A percentile compares a stretch with the other conserved stretches of the same genome.
phyloP scores from a whole-genome alignment of 2,888 invertebrate species.

The Acanthococcus lagerstroemiae region DNA sequence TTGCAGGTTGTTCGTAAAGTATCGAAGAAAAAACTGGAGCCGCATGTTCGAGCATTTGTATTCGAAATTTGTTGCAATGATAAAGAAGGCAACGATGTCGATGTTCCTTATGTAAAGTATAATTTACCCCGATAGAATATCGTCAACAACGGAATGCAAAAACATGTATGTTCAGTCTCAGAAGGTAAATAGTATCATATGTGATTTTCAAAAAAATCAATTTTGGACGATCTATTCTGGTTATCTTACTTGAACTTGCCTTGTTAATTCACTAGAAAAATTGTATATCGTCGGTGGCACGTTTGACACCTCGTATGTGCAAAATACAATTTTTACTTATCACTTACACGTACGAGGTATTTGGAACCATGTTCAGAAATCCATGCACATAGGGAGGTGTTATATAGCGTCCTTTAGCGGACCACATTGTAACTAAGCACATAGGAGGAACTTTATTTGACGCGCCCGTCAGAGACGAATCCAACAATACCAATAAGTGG shows the following conservation, averaged over 20 bases:
- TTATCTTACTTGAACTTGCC: neutral
- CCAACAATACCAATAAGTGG: no score
- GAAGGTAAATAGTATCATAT: neutral
- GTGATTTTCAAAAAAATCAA: neutral
- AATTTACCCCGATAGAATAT: no score
- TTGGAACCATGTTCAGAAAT: no score
- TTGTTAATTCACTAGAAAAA: neutral
- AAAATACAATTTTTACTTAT: no score
- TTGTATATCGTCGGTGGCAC: neutral
- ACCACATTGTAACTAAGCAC: no score
- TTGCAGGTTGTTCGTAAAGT: constrained; percentile 60
- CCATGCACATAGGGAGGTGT: no score
- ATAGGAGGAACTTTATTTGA: no score
- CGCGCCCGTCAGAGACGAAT: no score
- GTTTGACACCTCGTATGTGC: no score
- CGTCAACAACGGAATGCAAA: no score
- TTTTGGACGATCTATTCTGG: neutral
- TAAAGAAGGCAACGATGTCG: constrained; percentile 88
- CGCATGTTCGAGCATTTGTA: constrained; percentile 84
- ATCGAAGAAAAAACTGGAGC: constrained; percentile 84
- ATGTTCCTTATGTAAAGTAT: constrained; percentile 96
- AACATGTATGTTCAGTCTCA: constrained; percentile 11
- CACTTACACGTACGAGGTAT: no score
- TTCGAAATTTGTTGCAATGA: constrained; percentile 97
- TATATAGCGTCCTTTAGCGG: no score